Evolutionary conservation across 2,888 invertebrate genomes (phyloP).

Genomic region (Atherix ibis): DNA sequence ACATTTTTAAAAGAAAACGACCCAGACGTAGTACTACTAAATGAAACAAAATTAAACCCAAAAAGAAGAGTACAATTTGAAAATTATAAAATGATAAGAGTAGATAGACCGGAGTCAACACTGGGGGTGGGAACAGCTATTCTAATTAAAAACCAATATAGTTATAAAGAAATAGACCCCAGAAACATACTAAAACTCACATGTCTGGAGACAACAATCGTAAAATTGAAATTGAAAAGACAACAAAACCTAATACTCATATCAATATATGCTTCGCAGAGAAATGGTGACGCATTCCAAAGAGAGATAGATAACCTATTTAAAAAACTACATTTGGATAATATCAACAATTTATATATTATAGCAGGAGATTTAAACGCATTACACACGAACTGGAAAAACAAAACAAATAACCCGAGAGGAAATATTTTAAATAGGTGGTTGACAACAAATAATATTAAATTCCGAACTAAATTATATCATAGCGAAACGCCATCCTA

Average conservation of each 20-base stretch:
- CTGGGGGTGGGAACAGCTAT: background rate
- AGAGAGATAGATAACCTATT: slow-evolving; percentile 3
- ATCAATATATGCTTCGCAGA: slow-evolving; percentile 1
- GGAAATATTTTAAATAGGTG: slow-evolving; percentile 3
- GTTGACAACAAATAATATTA: slow-evolving; percentile 2
- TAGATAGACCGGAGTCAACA: background rate
- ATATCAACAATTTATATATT: slow-evolving; percentile 2
- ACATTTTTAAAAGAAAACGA: background rate
- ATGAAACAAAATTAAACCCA: background rate
- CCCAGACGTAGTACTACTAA: background rate
- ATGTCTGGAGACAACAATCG: background rate
- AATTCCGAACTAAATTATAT: background rate
- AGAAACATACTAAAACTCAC: background rate
- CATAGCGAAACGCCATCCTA: background rate
- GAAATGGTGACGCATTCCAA: background rate
- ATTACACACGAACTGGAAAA: slow-evolving; percentile 3
- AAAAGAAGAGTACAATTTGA: background rate
- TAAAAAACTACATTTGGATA: slow-evolving; percentile 3
- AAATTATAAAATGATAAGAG: background rate
- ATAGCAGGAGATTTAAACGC: slow-evolving; percentile 7
- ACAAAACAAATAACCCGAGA: slow-evolving; percentile 3
- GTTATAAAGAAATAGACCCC: background rate
- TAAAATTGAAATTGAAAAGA: background rate
- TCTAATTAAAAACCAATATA: background rate
- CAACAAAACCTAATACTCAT: background rate